Evolutionary conservation across 2,113 vertebrate genomes (phyloP), one percentile per base, ranked within the genome.

Genomic region (Uria aalge): DNA sequence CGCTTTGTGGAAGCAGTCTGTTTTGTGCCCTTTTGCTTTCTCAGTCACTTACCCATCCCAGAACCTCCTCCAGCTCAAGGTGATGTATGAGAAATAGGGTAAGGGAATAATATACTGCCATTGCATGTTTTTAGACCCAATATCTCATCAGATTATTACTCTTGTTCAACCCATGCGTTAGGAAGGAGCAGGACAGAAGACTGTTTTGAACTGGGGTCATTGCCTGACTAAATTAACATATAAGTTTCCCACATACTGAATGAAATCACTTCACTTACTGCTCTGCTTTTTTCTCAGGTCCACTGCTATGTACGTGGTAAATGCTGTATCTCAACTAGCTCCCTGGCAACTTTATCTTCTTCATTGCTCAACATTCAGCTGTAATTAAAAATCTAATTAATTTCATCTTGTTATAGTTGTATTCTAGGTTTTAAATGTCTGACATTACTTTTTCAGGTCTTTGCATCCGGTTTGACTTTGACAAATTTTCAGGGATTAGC

Each of bases 251-350:
- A 50, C 13, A n/a, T 12, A 60, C 2, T 1, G 2, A 43, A 63
- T 21, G 6, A 82, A 77, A 11, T 63, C 23, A 43, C 12, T 60
- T 76, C 14, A 22, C 4, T n/a, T 18, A 8, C 23, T 76, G 15
- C 6, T 64, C 13, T 38, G 17, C 7, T 20, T 62, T 73, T 85
- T 78, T 48, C 18, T 66, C 19, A 41, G 8, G 32, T 62, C 45
- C 9, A 21, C 34, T 15, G 1, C 36, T 36, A 18, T 6, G 7
- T 55, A 4, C 0, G 0, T 29, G 11, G 19, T 40, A 47, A 74
- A 66, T 4, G 26, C 15, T 59, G 2, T 6, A 62, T 17, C 18
- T 75, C 29, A 10, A 9, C 45, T 57, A 67, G 9, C 24, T 45
- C 5, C 7, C 30, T 30, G 17, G 26, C 29, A 11, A 22, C 12